A percentile compares a stretch with the other conserved stretches of the same genome.
Evolutionary conservation across 1,140 invertebrate genomes (phyloP).

Genomic region (Pollicipes pollicipes): DNA sequence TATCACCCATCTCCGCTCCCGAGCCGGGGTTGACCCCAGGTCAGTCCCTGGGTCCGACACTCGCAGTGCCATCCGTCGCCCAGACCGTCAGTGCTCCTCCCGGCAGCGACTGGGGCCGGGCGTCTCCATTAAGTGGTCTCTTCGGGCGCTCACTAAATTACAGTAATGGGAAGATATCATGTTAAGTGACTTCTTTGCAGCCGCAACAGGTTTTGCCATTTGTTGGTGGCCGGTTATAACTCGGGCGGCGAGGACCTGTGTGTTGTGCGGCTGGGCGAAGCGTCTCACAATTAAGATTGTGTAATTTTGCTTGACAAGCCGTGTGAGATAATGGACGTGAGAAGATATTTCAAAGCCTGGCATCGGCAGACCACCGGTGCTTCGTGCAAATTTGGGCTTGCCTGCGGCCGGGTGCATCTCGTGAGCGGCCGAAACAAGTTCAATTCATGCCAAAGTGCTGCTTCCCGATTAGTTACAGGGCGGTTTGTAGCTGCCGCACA

Average conservation of each 20-base stretch:
- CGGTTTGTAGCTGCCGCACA: too few relatives aligned
- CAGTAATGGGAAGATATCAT: neutral
- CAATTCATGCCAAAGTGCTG: too few relatives aligned
- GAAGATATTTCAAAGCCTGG: too few relatives aligned
- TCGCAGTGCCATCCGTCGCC: too few relatives aligned
- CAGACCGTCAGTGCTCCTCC: too few relatives aligned
- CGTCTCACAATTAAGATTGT: neutral
- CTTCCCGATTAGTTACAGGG: too few relatives aligned
- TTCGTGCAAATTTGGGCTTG: neutral
- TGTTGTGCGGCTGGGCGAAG: neutral
- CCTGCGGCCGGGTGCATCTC: too few relatives aligned
- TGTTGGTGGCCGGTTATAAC: neutral
- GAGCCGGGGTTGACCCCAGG: too few relatives aligned
- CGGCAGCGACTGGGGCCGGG: neutral
- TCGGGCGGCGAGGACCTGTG: neutral
- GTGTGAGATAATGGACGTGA: neutral
- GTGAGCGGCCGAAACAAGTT: too few relatives aligned
- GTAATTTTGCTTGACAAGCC: neutral
- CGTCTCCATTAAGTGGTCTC: neutral
- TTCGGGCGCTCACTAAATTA: neutral
- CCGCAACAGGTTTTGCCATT: neutral
- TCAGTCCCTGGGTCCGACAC: too few relatives aligned
- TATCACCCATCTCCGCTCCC: too few relatives aligned
- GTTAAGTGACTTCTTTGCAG: neutral
- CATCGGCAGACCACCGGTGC: neutral